Conservation (phyloP, 2,888 invertebrate genomes). For the Stenchaetothrips biformis region DNA sequence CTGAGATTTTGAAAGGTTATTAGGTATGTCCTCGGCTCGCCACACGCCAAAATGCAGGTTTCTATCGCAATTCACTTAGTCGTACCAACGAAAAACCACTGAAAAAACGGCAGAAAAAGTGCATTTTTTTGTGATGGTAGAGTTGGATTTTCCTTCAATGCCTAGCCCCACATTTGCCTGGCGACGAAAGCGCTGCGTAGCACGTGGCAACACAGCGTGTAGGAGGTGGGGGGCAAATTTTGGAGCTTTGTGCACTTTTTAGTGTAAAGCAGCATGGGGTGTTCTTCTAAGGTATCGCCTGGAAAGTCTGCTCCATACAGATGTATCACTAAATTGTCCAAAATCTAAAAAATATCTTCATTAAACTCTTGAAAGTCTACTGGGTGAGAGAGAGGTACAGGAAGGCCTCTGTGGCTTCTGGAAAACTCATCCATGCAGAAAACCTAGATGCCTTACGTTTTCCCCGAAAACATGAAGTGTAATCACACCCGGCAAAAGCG, state of each 20-base stretch:
- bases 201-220: background rate
- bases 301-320: background rate
- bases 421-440: too few species aligned
- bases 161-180: too few species aligned
- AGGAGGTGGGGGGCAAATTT: background rate
- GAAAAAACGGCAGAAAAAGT: too few species aligned
- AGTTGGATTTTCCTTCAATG: too few species aligned
- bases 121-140: too few species aligned
- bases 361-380: background rate
- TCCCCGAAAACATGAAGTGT: background rate
- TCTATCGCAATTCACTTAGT: too few species aligned
- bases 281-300: background rate
- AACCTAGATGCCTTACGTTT: too few species aligned
- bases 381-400: background rate
- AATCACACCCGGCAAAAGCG: background rate
- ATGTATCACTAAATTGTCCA: background rate
- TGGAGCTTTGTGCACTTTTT: background rate
- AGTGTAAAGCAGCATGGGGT: background rate
- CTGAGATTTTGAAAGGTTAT: too few species aligned
- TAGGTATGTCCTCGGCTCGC: too few species aligned
- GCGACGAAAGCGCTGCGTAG: background rate
- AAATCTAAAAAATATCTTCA: background rate
- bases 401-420: background rate
- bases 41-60: too few species aligned
- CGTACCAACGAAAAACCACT: too few species aligned